These are phyloP conservation scores for Drosophila sturtevanti DNA, from an alignment of 1,140 invertebrate species.

Conservation along the genomic window DNA sequence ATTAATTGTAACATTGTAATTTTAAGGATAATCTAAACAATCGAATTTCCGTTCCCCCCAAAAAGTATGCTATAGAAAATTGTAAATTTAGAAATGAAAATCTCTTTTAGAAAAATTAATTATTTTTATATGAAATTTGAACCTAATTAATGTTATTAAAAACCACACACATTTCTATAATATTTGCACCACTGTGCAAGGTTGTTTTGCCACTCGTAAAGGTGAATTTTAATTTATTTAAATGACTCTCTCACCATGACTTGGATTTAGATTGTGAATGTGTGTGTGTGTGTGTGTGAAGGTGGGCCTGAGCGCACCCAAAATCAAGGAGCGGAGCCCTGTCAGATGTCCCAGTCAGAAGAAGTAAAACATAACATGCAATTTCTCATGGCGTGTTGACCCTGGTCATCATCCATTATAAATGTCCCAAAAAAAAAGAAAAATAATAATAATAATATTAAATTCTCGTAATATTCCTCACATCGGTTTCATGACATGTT, in stretches of 20 bases:
- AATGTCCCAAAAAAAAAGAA: neutral
- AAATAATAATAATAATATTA: neutral
- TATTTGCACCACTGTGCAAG: neutral
- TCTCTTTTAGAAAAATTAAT: too few species aligned
- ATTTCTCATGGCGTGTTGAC: slow-evolving; percentile 69
- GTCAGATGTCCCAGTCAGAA: slow-evolving; percentile 12
- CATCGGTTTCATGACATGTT: neutral
- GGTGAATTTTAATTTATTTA: slow-evolving; percentile 77
- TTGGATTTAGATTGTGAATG: neutral
- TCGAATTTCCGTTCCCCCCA: too few species aligned
- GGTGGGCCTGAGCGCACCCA: slow-evolving; percentile 51
- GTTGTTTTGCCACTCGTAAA: slow-evolving; percentile 41
- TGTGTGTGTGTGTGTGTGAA: neutral
- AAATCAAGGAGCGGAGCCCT: slow-evolving; percentile 49
- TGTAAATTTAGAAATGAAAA: too few species aligned
- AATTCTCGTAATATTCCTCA: too few species aligned
- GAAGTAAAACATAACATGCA: slow-evolving; percentile 61
- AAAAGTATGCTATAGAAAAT: neutral
- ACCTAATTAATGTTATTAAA: too few species aligned
- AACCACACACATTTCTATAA: too few species aligned
- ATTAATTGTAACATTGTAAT: too few species aligned
- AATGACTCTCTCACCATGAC: slow-evolving; percentile 42
- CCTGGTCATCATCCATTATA: slow-evolving; percentile 5
- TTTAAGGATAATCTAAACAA: too few species aligned
- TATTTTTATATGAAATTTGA: too few species aligned